Evolutionary conservation across 2,113 vertebrate genomes (phyloP).

Genomic region (Etia nguti): DNA sequence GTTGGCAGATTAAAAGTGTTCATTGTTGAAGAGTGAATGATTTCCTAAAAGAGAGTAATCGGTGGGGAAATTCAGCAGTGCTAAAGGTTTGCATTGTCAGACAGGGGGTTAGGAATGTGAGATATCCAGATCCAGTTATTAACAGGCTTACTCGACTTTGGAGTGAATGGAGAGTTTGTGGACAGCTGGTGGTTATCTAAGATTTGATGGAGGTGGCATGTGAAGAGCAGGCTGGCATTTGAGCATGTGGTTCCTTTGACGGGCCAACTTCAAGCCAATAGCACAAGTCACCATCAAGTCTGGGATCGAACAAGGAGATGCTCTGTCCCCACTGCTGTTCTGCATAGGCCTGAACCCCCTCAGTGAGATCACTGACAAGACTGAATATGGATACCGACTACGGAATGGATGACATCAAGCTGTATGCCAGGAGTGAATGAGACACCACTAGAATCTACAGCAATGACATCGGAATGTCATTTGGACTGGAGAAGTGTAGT

Average conservation of each 20-base stretch:
- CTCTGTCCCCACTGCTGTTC: neutral
- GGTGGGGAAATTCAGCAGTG: neutral
- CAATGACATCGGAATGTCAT: neutral
- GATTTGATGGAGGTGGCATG: neutral
- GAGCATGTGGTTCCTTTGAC: neutral
- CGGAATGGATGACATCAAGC: too few species aligned
- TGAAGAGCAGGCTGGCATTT: neutral
- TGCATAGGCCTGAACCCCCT: neutral
- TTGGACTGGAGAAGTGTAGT: neutral
- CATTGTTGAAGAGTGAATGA: neutral
- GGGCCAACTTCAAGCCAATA: neutral
- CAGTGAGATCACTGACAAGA: neutral
- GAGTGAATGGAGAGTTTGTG: neutral
- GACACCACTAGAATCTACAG: neutral
- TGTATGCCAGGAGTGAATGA: too few species aligned
- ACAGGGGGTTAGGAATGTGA: neutral
- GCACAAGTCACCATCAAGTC: neutral
- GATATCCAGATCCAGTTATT: neutral
- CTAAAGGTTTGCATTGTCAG: neutral
- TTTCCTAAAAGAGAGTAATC: neutral
- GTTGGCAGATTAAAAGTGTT: neutral
- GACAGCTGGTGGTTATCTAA: neutral
- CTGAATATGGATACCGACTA: neutral
- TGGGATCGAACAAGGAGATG: neutral
- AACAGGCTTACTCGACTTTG: neutral